A percentile compares a stretch with the other conserved stretches of the same genome.
phyloP scores from a whole-genome alignment of 2,797 vertebrate species.

The Sebastes minor region DNA sequence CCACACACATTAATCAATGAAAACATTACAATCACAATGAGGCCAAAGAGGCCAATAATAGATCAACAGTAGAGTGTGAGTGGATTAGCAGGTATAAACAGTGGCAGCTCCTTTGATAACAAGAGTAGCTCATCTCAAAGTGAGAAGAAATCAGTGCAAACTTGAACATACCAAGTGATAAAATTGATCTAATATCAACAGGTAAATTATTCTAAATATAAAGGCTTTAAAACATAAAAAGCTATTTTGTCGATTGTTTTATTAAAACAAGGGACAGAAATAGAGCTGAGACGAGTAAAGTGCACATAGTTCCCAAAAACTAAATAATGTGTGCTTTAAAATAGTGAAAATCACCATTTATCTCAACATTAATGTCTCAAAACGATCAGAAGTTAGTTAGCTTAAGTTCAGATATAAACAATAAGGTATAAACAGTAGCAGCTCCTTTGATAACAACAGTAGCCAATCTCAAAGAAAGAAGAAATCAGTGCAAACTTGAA shows the following conservation, averaged over 20 bases:
- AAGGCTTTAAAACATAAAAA: neutral
- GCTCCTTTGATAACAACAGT: neutral
- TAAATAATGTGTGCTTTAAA: rapidly evolving
- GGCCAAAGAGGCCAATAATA: neutral
- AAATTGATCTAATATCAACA: neutral
- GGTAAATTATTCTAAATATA: neutral
- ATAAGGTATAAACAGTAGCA: neutral
- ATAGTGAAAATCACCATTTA: neutral
- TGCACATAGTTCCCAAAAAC: too few relatives aligned
- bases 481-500: neutral
- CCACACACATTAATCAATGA: neutral
- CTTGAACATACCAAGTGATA: neutral
- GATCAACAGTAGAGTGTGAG: neutral
- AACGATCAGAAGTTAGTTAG: too few relatives aligned
- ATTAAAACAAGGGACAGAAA: too few relatives aligned
- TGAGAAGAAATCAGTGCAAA: too few relatives aligned
- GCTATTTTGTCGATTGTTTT: neutral
- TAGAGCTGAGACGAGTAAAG: neutral
- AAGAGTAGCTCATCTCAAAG: neutral
- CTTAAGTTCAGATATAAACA: too few relatives aligned
- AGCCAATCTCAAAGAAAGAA: neutral
- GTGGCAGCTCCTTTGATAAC: neutral
- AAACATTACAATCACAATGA: neutral
- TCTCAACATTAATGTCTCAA: too few relatives aligned
- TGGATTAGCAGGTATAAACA: neutral